Conservation (phyloP, 2,888 invertebrate species). For the Mimachlamys varia region DNA sequence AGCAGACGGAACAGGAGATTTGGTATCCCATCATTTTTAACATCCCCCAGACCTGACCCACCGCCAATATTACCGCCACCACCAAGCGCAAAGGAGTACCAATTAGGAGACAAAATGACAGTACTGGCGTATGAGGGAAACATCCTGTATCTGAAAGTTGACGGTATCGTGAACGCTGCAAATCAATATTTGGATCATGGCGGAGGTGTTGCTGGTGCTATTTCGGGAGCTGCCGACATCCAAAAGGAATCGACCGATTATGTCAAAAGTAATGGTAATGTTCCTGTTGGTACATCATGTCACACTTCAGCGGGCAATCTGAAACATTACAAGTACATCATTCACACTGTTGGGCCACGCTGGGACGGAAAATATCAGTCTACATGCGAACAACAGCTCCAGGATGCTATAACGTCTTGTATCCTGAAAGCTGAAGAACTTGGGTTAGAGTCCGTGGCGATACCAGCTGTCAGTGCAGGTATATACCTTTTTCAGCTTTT, state of each 20-base stretch:
- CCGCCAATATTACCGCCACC: neutral
- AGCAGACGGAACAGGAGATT: neutral
- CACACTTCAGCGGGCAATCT: neutral
- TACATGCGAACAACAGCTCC: neutral
- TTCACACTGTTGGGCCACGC: neutral
- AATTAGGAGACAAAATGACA: neutral
- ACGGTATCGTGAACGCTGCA: constrained; percentile 5
- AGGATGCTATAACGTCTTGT: neutral
- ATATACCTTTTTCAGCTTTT: neutral
- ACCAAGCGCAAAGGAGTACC: neutral
- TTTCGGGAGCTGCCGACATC: neutral
- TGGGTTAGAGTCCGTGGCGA: neutral
- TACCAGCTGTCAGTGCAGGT: constrained; percentile 23
- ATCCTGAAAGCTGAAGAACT: neutral
- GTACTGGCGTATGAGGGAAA: neutral
- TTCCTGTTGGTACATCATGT: neutral
- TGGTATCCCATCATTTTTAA: neutral
- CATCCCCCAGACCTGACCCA: neutral
- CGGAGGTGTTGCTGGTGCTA: neutral
- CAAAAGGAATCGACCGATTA: neutral
- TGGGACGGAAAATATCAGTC: neutral
- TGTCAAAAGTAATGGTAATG: neutral
- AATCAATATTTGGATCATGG: neutral
- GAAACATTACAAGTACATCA: constrained; percentile 25
- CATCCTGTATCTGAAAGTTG: neutral